These are phyloP conservation scores for Nomia melanderi DNA, from an alignment of 1,140 invertebrate species.

Conservation along the genomic window DNA sequence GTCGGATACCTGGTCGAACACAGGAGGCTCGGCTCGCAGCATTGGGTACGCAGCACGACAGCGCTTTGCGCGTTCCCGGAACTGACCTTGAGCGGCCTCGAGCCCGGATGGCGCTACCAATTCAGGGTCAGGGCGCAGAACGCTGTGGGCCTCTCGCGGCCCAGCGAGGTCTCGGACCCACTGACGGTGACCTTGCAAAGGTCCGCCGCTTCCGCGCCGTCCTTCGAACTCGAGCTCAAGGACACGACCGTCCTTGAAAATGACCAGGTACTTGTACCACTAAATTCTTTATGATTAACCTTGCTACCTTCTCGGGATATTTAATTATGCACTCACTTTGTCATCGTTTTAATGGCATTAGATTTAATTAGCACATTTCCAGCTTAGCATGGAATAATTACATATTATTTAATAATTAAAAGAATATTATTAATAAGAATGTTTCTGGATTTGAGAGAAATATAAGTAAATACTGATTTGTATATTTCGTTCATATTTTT, in stretches of 20 bases:
- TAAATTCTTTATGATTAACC: neutral
- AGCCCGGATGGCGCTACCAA: slow-evolving; percentile 93
- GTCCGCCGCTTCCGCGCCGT: slow-evolving; percentile 84
- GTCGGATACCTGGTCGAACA: slow-evolving; percentile 92
- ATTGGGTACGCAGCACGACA: slow-evolving; percentile 89
- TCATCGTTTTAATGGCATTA: too few relatives aligned
- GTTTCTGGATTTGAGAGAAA: too few relatives aligned
- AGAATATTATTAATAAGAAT: too few relatives aligned
- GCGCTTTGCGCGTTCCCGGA: slow-evolving; percentile 86
- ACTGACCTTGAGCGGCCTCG: slow-evolving; percentile 88
- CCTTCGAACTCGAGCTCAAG: slow-evolving; percentile 85
- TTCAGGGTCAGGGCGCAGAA: slow-evolving; percentile 95
- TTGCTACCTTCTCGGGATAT: too few relatives aligned
- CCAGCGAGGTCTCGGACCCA: slow-evolving; percentile 89
- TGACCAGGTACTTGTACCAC: slow-evolving; percentile 82
- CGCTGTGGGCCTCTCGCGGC: slow-evolving; percentile 89
- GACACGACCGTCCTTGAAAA: slow-evolving; percentile 88
- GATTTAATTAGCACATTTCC: too few relatives aligned
- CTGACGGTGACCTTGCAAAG: slow-evolving; percentile 88
- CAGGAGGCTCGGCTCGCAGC: slow-evolving; percentile 87
- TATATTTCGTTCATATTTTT: too few relatives aligned
- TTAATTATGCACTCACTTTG: too few relatives aligned
- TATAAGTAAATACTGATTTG: too few relatives aligned
- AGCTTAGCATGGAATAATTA: too few relatives aligned
- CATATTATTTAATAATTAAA: too few relatives aligned